Conservation (phyloP, 1,140 invertebrate genomes). For the Tetramorium parvispinum region DNA sequence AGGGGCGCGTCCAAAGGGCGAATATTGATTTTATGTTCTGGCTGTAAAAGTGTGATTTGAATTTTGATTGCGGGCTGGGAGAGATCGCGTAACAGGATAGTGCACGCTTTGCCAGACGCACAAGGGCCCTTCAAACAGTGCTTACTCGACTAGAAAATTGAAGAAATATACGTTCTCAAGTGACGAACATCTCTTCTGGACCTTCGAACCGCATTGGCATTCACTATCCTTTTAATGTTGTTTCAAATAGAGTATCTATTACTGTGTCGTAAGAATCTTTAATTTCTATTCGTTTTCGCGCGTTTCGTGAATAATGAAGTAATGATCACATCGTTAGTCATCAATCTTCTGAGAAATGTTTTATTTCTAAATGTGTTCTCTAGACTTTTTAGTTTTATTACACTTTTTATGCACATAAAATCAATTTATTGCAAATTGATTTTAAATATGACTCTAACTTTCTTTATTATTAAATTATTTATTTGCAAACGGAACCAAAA, state of each 20-base stretch:
- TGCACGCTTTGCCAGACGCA: constrained; percentile 85
- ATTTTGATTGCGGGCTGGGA: constrained; percentile 85
- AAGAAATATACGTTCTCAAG: constrained; percentile 82
- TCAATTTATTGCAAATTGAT: neutral
- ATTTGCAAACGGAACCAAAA: neutral
- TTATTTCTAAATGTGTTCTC: neutral
- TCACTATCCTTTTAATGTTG: constrained; percentile 40
- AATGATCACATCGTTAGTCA: neutral
- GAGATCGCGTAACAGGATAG: constrained; percentile 86
- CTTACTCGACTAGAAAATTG: constrained; percentile 85
- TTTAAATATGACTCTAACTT: neutral
- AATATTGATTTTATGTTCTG: constrained; percentile 85
- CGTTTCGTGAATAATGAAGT: neutral
- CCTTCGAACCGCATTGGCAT: constrained; percentile 48
- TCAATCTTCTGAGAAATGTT: neutral
- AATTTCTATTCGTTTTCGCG: constrained; percentile 19
- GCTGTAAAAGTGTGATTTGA: constrained; percentile 86
- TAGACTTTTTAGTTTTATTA: neutral
- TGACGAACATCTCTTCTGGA: constrained; percentile 65
- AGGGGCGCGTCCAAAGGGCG: constrained; percentile 77
- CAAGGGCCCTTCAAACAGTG: constrained; percentile 83
- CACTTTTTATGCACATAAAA: neutral
- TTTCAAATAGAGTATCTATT: constrained; percentile 14
- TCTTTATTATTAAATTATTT: neutral
- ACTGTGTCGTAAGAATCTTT: constrained; percentile 11